Evolutionary conservation across 1,140 invertebrate genomes (phyloP).

Genomic region (Saccostrea cuccullata): DNA sequence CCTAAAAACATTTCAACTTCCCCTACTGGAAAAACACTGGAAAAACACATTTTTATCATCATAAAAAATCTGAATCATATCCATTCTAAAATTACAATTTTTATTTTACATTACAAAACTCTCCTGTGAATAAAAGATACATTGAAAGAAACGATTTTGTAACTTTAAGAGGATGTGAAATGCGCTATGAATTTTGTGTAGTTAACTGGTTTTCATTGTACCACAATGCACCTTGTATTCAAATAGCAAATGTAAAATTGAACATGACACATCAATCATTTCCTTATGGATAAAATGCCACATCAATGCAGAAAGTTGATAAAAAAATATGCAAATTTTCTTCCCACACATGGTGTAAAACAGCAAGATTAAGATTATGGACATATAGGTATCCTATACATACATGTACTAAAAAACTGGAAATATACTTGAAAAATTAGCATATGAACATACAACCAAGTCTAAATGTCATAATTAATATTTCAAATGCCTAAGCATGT

Average conservation of each 20-base stretch:
- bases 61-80: too few relatives aligned
- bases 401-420: too few relatives aligned
- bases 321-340: not conserved
- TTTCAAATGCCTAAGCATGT: too few relatives aligned
- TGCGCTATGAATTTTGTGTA: not conserved
- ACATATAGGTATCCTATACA: too few relatives aligned
- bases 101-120: not conserved
- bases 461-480: too few relatives aligned
- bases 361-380: too few relatives aligned
- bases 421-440: too few relatives aligned
- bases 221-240: constrained; percentile 16
- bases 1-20: too few relatives aligned
- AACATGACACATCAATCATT: constrained; percentile 28
- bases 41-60: too few relatives aligned
- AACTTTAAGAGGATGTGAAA: not conserved
- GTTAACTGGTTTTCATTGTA: not conserved
- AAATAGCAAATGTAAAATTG: constrained; percentile 9
- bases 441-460: too few relatives aligned
- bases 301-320: constrained; percentile 13
- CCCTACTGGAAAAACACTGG: too few relatives aligned
- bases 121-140: not conserved
- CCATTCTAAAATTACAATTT: too few relatives aligned
- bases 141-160: not conserved
- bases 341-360: not conserved
- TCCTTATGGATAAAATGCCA: constrained; percentile 12